Evolutionary conservation across 1,140 invertebrate species (phyloP), one percentile per base, ranked within the genome.

Genomic region (Phymorhynchus buccinoides): DNA sequence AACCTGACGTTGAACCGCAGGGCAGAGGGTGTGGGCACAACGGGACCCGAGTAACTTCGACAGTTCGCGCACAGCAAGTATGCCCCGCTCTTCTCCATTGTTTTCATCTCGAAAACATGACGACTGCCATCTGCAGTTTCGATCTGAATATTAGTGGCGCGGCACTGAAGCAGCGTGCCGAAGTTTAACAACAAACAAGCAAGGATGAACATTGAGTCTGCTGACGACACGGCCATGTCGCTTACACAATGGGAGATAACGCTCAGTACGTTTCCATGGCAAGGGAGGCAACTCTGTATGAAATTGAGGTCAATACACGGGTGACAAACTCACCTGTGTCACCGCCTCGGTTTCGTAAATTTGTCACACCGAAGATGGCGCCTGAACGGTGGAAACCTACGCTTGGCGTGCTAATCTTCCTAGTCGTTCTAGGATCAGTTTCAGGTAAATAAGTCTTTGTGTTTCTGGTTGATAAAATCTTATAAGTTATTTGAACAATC

Each of bases 81-180:
- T 7, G 88, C 75, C n/a, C 88, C 87, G 37, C 87, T 89, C 0
- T 89, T 87, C 68, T 90, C 88, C 9, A 91, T 48, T 9, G 86
- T 86, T 83, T 91, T 91, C 62, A 90, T 85, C 82, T 91, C 89
- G 87, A 91, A 90, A 44, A 89, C 86, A 41, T 91, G 90, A 37
- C 86, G 88, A 42, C 87, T 89, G 27, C 90, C 90, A 86, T 91
- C 90, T 87, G 90, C 90, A 41, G 87, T 88, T 87, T 91, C 90
- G 16, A 91, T 90, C 48, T 91, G 89, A n/a, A 91, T 86, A 84
- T 90, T 90, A 56, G 89, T 89, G 35, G 89, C 83, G 80, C 89
- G 89, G 62, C 89, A 91, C 42, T 87, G 86, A 44, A 88, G 87
- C 77, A 85, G 86, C 27, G 27, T 52, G 3, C 30, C 6, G 42